Base-by-base conservation (phyloP, 2,797 vertebrate genomes). In the Ciconia nigra region DNA sequence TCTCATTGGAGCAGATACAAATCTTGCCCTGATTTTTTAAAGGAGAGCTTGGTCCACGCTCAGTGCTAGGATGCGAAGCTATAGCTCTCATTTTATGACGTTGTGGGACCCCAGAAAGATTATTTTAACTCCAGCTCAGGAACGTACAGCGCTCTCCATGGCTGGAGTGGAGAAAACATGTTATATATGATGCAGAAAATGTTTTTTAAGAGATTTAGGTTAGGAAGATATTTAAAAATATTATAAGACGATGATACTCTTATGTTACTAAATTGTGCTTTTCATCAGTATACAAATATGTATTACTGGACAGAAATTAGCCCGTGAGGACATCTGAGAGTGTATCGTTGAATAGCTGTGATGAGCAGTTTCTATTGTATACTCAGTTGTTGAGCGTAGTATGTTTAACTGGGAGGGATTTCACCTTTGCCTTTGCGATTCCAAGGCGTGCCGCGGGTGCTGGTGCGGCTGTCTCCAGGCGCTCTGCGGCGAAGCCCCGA, bases 141-240 rank as follows among this genome's bases (percentile, higher is more conserved):
- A 47, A 35, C n/a, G 25, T 41, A 21, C 19, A 62, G 31, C 3
- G 5, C 29, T 66, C 7, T 49, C 8, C 0, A 0, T 69, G 29
- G 24, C 1, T 70, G 37, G 33, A 71, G 35, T 14, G 52, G 15
- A 52, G 52, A 44, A 90, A 77, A 37, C 7, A 3, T 5, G 11
- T 12, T 39, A n/a, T n/a, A n/a, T n/a, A 26, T 44, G 33, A 26
- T 65, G 28, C 42, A 87, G 55, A 33, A 83, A 70, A 52, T 18
- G 6, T 5, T 51, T 47, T 78, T 37, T 16, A 28, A 33, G 59
- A 66, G 29, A 11, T 63, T 24, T 49, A 41, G 19, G 19, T 47
- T 80, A 42, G 51, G 25, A 62, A 59, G n/a, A 16, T 44, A 20
- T 4, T 66, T 7, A 19, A 76, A 91, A 71, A 28, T 20, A 18